A percentile compares a stretch with the other conserved stretches of the same genome.
phyloP scores from a whole-genome alignment of 1,140 invertebrate genomes.

The Prorops nasuta region DNA sequence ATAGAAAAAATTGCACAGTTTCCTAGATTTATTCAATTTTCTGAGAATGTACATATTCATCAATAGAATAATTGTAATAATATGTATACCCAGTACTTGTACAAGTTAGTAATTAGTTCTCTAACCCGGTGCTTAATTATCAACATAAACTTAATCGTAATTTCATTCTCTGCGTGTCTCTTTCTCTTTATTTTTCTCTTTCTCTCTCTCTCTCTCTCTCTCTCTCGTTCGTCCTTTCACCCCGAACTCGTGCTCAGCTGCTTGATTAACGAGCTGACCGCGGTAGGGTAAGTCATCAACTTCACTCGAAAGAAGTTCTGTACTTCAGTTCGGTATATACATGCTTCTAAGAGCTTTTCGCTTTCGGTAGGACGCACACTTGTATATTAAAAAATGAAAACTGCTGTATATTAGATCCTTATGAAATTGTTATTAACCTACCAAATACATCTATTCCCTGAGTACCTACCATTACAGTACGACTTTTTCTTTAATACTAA shows the following conservation, averaged over 20 bases:
- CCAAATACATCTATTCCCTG: no score
- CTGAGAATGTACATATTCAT: no score
- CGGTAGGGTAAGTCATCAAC: slow-evolving; percentile 73
- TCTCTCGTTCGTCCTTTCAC: slow-evolving; percentile 64
- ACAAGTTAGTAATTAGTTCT: background rate
- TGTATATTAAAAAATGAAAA: slow-evolving; percentile 11
- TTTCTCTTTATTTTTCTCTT: slow-evolving; percentile 57
- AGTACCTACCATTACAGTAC: no score
- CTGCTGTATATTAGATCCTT: no score
- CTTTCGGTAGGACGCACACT: slow-evolving; percentile 31
- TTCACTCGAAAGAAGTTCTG: slow-evolving; percentile 31
- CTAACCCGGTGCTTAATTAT: slow-evolving; percentile 18
- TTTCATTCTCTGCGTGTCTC: slow-evolving; percentile 47
- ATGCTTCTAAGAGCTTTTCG: slow-evolving; percentile 32
- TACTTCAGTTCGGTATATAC: slow-evolving; percentile 33
- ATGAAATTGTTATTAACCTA: no score
- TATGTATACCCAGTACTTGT: no score
- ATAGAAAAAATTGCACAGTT: no score
- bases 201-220: slow-evolving; percentile 60
- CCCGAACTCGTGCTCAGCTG: slow-evolving; percentile 68
- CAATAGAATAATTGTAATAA: no score
- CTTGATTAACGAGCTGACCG: slow-evolving; percentile 81
- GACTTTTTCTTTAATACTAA: no score
- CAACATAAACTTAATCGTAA: slow-evolving; percentile 50
- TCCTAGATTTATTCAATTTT: no score